Base-by-base conservation (phyloP, 2,888 invertebrate genomes). In the Agriopis leucophaearia region DNA sequence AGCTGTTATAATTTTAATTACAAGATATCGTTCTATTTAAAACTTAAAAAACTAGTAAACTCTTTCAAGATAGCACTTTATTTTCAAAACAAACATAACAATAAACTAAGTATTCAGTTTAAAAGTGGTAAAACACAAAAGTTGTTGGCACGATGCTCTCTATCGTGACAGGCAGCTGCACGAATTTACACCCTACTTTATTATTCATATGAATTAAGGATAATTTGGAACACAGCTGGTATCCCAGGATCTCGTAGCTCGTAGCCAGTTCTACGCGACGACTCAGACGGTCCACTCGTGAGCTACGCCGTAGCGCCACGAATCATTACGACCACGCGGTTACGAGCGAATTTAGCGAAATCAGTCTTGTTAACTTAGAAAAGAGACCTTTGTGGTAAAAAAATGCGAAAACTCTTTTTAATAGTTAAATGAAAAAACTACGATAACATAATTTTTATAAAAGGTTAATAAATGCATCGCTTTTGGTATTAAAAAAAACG, bases 161-260 rank as follows among this genome's bases (percentile, higher is more conserved):
- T 66, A 64, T 60, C 65, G 51, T 56, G 64, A 64, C 44, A 66
- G 73, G 73, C 77, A 80, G 77, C 80, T 80, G 78, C 70, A 69
- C 52, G 66, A 77, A 75, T 77, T 66, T 75, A 77, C 74, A 70
- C 64, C 71, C 71, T 63, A 73, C 74, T 79, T 61, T 78, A 79
- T 82, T 81, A 82, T 81, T 81, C 76, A 82, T 75, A 71, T 73
- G 78, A 78, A 79, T 78, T 77, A 77, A 78, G 81, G 85, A 80
- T 83, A 84, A 85, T 84, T 81, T 78, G 62, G 78, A 76, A 80
- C 78, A 70, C 77, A 75, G 78, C 83, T 85, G 88, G 87, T 70
- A 88, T 82, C 87, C 78, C 86, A 54, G 73, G 40, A 70, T 70
- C 69, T 69, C 68, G 70, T 70, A 74, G 74, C 70, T 48, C 76